Percentiles rank a stretch among this genome's conserved stretches.
Evolutionary conservation across 2,797 vertebrate species (phyloP).

Genomic region (Sebastes vulpes): DNA sequence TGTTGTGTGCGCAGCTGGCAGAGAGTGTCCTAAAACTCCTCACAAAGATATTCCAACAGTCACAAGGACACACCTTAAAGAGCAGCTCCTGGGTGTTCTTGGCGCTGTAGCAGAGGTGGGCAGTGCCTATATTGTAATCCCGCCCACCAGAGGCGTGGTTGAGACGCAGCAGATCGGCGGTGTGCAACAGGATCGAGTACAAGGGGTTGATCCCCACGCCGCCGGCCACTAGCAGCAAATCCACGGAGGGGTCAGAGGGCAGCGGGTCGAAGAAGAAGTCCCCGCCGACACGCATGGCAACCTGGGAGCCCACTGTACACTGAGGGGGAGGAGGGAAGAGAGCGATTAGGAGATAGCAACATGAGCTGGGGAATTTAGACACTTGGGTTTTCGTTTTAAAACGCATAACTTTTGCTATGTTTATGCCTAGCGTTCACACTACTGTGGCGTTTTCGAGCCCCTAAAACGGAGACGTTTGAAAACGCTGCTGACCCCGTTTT

Average conservation of each 20-base stretch:
- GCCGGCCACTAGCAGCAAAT: conserved; percentile 93
- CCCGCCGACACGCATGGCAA: conserved; percentile 92
- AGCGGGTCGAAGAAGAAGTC: conserved; percentile 95
- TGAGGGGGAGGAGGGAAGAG: conserved; percentile 47
- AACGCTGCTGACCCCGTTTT: no score
- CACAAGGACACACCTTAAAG: conserved; percentile 88
- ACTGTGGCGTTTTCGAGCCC: accelerated
- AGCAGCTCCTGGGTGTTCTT: conserved; percentile 91
- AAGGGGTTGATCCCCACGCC: conserved; percentile 98
- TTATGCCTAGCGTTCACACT: no score
- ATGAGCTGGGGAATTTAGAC: background rate
- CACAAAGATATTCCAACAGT: background rate
- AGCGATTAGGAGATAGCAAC: background rate
- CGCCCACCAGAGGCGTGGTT: conserved; percentile 60
- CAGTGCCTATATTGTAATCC: conserved; percentile 81
- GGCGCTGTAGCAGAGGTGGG: conserved; percentile 92
- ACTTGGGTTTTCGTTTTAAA: no score
- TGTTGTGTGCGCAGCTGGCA: background rate
- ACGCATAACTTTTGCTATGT: no score
- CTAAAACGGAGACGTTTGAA: no score
- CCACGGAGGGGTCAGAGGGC: conserved; percentile 87
- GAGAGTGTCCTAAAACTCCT: background rate
- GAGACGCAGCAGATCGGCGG: conserved; percentile 86
- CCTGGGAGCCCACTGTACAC: conserved; percentile 90
- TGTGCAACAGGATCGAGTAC: conserved; percentile 94